Evolutionary conservation across 2,113 vertebrate species (phyloP), one percentile per base, ranked within the genome.

Genomic region (Lepisosteus osseus): DNA sequence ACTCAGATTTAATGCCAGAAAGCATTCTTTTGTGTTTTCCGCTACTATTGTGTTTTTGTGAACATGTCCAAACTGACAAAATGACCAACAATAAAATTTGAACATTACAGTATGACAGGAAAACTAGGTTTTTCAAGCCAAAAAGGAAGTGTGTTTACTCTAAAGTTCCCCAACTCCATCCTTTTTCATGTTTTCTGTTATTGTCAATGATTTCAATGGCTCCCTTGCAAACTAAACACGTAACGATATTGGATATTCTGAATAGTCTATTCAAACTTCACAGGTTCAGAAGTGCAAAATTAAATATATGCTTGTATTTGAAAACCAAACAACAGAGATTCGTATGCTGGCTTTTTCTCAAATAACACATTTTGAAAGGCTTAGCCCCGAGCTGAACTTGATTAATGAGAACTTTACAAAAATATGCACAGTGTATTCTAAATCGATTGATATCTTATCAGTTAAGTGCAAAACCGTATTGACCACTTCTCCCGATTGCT

Each of bases 1-100:
- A 73, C 61, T 8, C 59, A 17, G 55, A 17, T 3, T 51, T 29
- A 3, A 29, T 17, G n/a, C 54, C 61, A 13, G 15, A n/a, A 40
- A 4, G 43, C n/a, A 7, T 45, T 44, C 78, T 74, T 87, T 90
- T 90, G 86, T 87, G 68, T 29, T 9, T 51, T 86, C 81, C 77
- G 72, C 77, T 78, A 73, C 86, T 82, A 88, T 90, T 90, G 89
- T 91, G 86, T 87, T 87, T 84, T 87, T 77, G 84, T 80, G 77
- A 65, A 67, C 74, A 68, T 78, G 79, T 68, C 70, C 73, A 80
- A 72, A 74, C 67, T 45, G 81, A 42, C 83, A 85, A 86, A 82
- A 86, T 84, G 78, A 84, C 81, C 79, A 75, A 85, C 67, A 90
- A 86, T 83, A 86, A 77, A 86, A 85, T 86, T 71, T 75, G 74